Evolutionary conservation across 2,797 vertebrate genomes (phyloP).

Genomic region (Danionella dracula): DNA sequence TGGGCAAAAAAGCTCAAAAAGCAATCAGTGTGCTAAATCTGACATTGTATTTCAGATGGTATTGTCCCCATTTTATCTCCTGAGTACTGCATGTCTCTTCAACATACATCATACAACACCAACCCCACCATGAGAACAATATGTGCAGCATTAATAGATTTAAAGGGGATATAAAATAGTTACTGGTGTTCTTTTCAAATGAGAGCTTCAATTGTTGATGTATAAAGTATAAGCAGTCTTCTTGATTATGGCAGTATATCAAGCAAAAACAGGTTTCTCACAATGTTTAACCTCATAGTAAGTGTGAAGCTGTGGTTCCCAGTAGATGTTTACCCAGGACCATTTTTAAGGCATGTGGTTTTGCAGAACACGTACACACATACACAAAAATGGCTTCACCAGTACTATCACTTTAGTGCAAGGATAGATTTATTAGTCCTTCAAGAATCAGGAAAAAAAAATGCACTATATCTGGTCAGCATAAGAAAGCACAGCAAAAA

Average conservation of each 20-base stretch:
- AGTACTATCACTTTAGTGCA: too few species aligned
- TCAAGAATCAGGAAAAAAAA: too few species aligned
- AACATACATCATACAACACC: background rate
- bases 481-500: too few species aligned
- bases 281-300: too few species aligned
- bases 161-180: background rate
- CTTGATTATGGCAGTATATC: background rate
- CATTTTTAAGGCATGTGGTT: too few species aligned
- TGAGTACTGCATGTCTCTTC: background rate
- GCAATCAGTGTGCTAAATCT: background rate
- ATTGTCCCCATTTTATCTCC: background rate
- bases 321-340: too few species aligned
- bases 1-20: background rate
- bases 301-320: too few species aligned
- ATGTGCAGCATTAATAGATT: background rate
- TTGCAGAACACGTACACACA: too few species aligned
- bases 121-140: background rate
- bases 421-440: too few species aligned
- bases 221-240: background rate
- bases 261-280: background rate
- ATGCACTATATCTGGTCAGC: too few species aligned
- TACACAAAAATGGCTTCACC: too few species aligned
- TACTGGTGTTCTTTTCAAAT: background rate
- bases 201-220: too few species aligned
- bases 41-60: background rate